Conservation (phyloP, 2,888 invertebrate genomes). For the Tachystola acroxantha region DNA sequence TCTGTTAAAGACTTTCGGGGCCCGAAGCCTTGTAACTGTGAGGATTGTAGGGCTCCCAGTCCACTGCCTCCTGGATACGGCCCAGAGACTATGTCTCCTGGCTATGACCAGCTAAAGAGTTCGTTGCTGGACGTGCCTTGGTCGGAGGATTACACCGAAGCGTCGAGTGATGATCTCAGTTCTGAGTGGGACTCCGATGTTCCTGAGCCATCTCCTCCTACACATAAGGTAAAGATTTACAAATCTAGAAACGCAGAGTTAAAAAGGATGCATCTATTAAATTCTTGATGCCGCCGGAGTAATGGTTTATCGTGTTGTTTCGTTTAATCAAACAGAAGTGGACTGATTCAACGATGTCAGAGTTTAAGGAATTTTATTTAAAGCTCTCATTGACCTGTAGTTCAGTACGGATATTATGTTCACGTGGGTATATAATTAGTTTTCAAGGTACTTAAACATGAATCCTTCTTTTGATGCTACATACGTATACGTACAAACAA, state of each 20-base stretch:
- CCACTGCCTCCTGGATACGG: slow-evolving; percentile 69
- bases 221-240: slow-evolving; percentile 48
- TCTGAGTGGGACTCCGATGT: slow-evolving; percentile 95
- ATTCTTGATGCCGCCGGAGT: too few relatives aligned
- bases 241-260: not conserved
- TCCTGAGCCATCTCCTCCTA: slow-evolving; percentile 72
- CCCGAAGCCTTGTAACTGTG: slow-evolving; percentile 66
- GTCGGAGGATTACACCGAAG: slow-evolving; percentile 89
- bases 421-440: too few relatives aligned
- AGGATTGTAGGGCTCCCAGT: slow-evolving; percentile 72
- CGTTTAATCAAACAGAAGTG: too few relatives aligned
- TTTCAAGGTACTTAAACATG: too few relatives aligned
- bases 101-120: slow-evolving; percentile 90
- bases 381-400: too few relatives aligned
- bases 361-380: too few relatives aligned
- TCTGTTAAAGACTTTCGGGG: slow-evolving; percentile 48
- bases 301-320: too few relatives aligned
- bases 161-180: slow-evolving; percentile 94
- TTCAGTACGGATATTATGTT: too few relatives aligned
- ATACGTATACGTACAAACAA: too few relatives aligned
- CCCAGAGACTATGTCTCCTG: slow-evolving; percentile 70
- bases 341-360: too few relatives aligned
- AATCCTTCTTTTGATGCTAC: too few relatives aligned
- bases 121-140: slow-evolving; percentile 87
- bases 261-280: too few relatives aligned